Conservation (phyloP, 1,140 invertebrate species). For the Geopemphigus sp. region DNA sequence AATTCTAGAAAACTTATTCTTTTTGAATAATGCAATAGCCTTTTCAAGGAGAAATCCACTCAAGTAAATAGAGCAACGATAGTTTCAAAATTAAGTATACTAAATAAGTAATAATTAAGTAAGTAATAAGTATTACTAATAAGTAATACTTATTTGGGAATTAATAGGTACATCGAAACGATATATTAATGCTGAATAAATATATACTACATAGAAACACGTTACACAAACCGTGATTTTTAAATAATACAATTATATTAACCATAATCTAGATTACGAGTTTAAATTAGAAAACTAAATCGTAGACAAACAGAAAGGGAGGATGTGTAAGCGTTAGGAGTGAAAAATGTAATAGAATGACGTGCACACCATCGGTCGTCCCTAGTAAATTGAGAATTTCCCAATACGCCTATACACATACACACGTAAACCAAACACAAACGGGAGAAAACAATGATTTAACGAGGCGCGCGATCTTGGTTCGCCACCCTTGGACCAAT, state of each 20-base stretch:
- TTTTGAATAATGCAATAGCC: background rate
- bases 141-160: no score
- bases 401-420: background rate
- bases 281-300: background rate
- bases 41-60: background rate
- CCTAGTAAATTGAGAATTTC: background rate
- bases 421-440: background rate
- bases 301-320: background rate
- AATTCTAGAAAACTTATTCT: constrained; percentile 1
- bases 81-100: background rate
- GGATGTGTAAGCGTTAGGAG: background rate
- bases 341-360: background rate
- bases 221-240: background rate
- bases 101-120: no score
- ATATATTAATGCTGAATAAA: no score
- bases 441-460: background rate
- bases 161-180: no score
- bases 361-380: background rate
- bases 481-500: no score
- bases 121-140: no score
- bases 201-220: background rate
- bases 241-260: background rate
- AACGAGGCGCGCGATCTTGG: background rate
- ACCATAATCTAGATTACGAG: background rate
- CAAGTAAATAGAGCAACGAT: background rate